Evolutionary conservation across 2,113 vertebrate genomes (phyloP).

Genomic region (rat (Rattus norvegicus)): DNA sequence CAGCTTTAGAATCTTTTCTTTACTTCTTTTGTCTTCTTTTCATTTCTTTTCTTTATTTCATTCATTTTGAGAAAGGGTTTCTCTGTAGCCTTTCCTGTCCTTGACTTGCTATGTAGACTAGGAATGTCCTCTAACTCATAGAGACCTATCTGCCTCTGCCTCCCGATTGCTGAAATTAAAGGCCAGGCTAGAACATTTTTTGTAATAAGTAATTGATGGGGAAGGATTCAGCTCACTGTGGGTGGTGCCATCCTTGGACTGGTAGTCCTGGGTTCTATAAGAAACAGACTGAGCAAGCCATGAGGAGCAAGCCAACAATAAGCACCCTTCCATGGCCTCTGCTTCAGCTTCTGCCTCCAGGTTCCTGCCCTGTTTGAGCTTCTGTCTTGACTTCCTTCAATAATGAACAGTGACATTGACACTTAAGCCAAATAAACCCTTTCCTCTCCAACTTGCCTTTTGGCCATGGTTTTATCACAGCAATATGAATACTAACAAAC

Average conservation of each 20-base stretch:
- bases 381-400: not conserved
- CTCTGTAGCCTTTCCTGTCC: no score
- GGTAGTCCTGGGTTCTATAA: not conserved
- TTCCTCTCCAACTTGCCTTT: not conserved
- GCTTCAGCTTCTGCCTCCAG: not conserved
- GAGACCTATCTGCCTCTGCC: no score
- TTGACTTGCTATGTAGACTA: no score
- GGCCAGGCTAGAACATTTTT: no score
- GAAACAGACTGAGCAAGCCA: not conserved
- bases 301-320: not conserved
- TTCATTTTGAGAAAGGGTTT: no score
- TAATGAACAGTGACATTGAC: not conserved
- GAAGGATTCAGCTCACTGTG: not conserved
- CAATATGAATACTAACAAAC: not conserved
- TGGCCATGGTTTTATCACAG: not conserved
- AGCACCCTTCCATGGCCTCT: not conserved
- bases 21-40: no score
- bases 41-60: no score
- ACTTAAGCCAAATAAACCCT: not conserved
- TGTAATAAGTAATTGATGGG: not conserved
- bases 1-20: not conserved
- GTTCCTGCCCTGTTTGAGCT: not conserved
- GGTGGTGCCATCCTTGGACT: no score
- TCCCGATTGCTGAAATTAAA: no score
- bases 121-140: no score